Percentiles rank a stretch among this genome's conserved stretches.
Evolutionary conservation across 2,113 vertebrate genomes (phyloP).

Genomic region (Halcyon malimbica): DNA sequence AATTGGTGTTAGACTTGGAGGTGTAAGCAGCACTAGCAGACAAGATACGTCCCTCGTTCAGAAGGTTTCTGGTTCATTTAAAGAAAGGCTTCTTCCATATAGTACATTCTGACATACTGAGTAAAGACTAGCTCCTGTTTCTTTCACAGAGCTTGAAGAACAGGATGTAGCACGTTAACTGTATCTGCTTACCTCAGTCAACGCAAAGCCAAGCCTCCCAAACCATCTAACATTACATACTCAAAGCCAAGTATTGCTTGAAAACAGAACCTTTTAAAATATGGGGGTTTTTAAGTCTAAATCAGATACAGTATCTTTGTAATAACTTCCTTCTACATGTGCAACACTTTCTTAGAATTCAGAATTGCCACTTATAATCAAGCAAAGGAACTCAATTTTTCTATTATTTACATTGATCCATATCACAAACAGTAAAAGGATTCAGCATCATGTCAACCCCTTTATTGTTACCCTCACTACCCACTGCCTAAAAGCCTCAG

Average conservation of each 20-base stretch:
- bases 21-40: background rate
- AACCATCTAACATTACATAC: background rate
- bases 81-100: background rate
- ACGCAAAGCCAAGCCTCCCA: fast-evolving
- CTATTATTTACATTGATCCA: background rate
- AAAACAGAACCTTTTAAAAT: background rate
- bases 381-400: background rate
- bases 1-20: background rate
- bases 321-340: background rate
- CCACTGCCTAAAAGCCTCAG: background rate
- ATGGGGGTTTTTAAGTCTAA: background rate
- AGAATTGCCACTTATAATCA: background rate
- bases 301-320: background rate
- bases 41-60: background rate
- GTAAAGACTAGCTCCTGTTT: background rate
- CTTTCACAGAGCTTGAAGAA: background rate
- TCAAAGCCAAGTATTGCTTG: background rate
- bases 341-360: background rate
- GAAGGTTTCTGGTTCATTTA: background rate
- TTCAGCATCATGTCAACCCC: background rate
- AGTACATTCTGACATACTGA: background rate
- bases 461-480: background rate
- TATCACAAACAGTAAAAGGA: background rate
- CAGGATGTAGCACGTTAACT: background rate
- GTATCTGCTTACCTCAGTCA: background rate